Base-by-base conservation (phyloP, 2,113 vertebrate species). In the Rhodinocichla rosea region DNA sequence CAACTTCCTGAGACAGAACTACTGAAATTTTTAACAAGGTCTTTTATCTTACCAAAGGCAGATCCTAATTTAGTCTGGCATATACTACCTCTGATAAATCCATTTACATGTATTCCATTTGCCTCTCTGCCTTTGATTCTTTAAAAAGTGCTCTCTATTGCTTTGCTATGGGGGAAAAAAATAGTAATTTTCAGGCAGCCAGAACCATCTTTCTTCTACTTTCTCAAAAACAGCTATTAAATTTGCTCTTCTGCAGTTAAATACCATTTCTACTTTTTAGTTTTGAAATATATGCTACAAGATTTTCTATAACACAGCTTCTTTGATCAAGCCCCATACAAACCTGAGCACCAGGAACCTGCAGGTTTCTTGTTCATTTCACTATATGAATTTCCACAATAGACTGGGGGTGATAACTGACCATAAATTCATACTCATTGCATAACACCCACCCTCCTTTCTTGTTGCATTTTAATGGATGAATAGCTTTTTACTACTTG, bases 1-100 rank as follows among this genome's bases (percentile, higher is more conserved):
- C 80, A 75, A 10, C 80, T 37, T 93, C 32, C 85, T 8, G 22
- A 87, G 56, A 69, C 76, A 89, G 70, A 77, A 32, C 68, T 78
- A 77, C 60, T 81, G 73, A 92, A 94, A 92, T 64, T 78, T 92
- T 94, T 94, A 93, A 79, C 82, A 83, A 53, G 70, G 40, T 70
- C 71, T 92, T 88, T 67, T 73, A 40, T 62, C 86, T 91, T 75
- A 83, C 32, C 83, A 94, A 77, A 94, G 65, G 73, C 76, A 94
- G 64, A 78, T 50, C n/a, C 56, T 94, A 76, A 90, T 76, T 65
- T 73, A 69, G 19, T 50, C 55, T 94, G 95, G 60, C 83, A 89
- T 52, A 63, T 17, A 68, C 80, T 59, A 69, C 42, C 18, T 92
- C 80, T 81, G 68, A 74, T 81, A 91, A 94, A 91, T 71, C n/a